Evolutionary conservation across 2,113 vertebrate species (phyloP), one percentile per base, ranked within the genome.

Genomic region (Oryzias javanicus): DNA sequence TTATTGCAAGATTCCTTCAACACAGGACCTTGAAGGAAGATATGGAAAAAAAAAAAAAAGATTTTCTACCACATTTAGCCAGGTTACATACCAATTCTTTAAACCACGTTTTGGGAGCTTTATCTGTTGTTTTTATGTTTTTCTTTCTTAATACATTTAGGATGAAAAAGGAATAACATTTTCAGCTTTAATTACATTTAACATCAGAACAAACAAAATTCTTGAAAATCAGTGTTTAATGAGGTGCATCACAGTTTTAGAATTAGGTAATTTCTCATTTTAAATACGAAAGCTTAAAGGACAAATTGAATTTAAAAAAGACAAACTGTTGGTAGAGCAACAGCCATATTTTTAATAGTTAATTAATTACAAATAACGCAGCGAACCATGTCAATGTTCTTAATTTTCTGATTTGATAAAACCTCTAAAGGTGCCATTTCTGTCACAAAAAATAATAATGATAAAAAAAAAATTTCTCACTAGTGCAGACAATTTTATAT

Each of bases 41-140:
- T 64, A 59, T 59, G 51, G 68, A 51, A 65, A 55, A 70, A 64
- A 72, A 76, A 52, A 60, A 42, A 15, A 65, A 62, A 40, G 14
- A 47, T 40, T 4, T 16, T n/a, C n/a, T n/a, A 7, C 55, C 82
- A 77, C 72, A 81, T 79, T 86, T 63, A 84, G 74, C 49, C 44
- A 68, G 49, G 60, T 42, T 58, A 53, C 72, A 48, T 46, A 10
- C 40, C 14, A 58, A 35, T 19, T 67, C 20, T 18, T 51, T 48
- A 45, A 20, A 16, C 7, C 20, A 61, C 2, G 57, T 51, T 24
- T 45, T 1, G 6, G n/a, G n/a, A 24, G 25, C 63, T 58, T 75
- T 58, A 56, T 60, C 49, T 78, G 63, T 76, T 74, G 78, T 25
- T 82, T 83, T 84, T 77, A 60, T 63, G 20, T 70, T 74, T 49